These are phyloP conservation scores for Phyto melanocephala DNA, from an alignment of 2,888 invertebrate genomes.

Conservation along the genomic window DNA sequence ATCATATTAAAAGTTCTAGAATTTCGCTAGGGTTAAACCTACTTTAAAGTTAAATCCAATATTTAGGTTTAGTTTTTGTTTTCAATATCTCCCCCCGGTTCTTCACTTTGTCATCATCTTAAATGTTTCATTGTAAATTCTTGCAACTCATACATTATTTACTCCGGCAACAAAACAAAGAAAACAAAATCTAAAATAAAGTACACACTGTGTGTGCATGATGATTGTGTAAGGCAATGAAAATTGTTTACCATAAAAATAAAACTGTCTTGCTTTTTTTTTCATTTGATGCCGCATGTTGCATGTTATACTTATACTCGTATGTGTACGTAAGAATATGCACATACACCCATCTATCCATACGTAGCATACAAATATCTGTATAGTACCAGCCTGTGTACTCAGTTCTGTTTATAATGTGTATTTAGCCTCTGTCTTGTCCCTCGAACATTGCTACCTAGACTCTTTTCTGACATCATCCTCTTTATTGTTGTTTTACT, in stretches of 20 bases:
- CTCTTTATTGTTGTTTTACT: slow-evolving; percentile 21
- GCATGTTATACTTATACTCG: slow-evolving; percentile 31
- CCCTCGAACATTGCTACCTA: neutral
- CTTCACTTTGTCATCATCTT: neutral
- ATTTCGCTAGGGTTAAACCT: no score
- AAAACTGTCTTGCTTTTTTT: slow-evolving; percentile 54
- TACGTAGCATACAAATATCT: slow-evolving; percentile 15
- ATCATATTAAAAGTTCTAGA: no score
- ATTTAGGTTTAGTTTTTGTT: slow-evolving; percentile 22
- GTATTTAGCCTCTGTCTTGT: slow-evolving; percentile 2
- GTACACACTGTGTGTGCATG: neutral
- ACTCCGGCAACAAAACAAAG: slow-evolving; percentile 44
- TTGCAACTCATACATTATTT: slow-evolving; percentile 60
- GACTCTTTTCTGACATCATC: neutral
- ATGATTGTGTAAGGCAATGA: slow-evolving; percentile 39
- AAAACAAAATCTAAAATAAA: slow-evolving; percentile 19
- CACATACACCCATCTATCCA: neutral
- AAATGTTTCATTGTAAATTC: slow-evolving; percentile 38
- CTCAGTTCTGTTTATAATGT: neutral
- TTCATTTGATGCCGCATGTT: slow-evolving; percentile 61
- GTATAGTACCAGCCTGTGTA: neutral
- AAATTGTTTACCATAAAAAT: slow-evolving; percentile 64
- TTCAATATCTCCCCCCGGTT: neutral
- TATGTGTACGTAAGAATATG: slow-evolving; percentile 48
- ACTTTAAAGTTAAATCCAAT: slow-evolving; percentile 27